A percentile compares a stretch with the other conserved stretches of the same genome.
phyloP scores from a whole-genome alignment of 2,888 invertebrate species.

The Tanypteryx hageni region DNA sequence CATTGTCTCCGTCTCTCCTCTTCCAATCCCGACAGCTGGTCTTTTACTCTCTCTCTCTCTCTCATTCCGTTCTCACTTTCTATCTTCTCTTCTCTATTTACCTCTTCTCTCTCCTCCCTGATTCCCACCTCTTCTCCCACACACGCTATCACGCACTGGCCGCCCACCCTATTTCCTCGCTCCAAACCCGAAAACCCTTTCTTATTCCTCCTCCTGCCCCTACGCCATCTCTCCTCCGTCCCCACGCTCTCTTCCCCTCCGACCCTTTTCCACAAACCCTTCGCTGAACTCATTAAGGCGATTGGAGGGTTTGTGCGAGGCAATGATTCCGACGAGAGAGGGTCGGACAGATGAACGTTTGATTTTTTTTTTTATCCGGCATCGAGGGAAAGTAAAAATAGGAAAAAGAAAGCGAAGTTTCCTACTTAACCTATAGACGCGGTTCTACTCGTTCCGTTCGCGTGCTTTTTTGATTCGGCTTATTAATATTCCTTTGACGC shows the following conservation, averaged over 20 bases:
- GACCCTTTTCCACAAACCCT: not conserved
- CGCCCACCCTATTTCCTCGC: not conserved
- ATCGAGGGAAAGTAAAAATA: not conserved
- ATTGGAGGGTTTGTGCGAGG: constrained; percentile 6
- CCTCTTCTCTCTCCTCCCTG: not conserved
- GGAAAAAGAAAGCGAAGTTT: not conserved
- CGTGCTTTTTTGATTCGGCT: not conserved
- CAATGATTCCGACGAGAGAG: not conserved
- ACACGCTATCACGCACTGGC: constrained; percentile 18
- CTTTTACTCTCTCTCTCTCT: not conserved
- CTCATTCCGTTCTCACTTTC: not conserved
- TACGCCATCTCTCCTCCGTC: not conserved
- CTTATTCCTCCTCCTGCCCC: not conserved
- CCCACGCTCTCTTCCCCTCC: not conserved
- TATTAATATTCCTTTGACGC: constrained; percentile 29
- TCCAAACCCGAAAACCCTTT: not conserved
- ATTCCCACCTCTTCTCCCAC: not conserved
- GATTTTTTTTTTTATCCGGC: not conserved
- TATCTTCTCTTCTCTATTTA: not conserved
- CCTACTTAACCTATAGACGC: not conserved
- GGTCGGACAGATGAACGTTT: constrained; percentile 16
- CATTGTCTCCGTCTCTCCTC: not conserved
- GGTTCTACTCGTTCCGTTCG: not conserved
- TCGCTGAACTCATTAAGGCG: constrained; percentile 14
- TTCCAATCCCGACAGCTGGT: not conserved